Conservation (phyloP, 2,113 vertebrate genomes). For the Oostethus manadensis region DNA sequence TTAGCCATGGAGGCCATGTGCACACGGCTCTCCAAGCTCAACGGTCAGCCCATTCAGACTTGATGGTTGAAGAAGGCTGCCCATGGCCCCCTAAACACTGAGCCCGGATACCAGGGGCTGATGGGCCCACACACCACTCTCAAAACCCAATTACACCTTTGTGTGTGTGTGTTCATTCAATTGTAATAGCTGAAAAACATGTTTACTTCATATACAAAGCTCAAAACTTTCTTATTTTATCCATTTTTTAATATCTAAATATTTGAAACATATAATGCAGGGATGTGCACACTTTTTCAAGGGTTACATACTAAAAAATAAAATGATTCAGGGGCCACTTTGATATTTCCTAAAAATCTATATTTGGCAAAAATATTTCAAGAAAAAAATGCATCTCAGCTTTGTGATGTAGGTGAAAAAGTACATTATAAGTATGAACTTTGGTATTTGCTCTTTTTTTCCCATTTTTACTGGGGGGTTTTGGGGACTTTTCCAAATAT, state of each 20-base stretch:
- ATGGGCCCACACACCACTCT: conserved; percentile 39
- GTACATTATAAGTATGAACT: no score
- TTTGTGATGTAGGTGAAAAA: no score
- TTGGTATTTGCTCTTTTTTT: no score
- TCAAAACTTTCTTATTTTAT: neutral
- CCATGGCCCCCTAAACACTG: conserved; percentile 36
- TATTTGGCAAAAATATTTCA: no score
- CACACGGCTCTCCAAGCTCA: conserved; percentile 50
- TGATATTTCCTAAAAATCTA: no score
- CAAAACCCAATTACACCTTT: conserved; percentile 38
- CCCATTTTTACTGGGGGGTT: no score
- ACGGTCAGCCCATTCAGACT: conserved; percentile 52
- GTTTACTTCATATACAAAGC: conserved; percentile 11
- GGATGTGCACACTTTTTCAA: no score
- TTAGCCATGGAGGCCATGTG: conserved; percentile 65
- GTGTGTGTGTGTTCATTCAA: conserved; percentile 13
- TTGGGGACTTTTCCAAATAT: no score
- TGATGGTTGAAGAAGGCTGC: conserved; percentile 33
- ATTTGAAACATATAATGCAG: neutral
- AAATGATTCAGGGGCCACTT: no score
- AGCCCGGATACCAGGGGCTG: conserved; percentile 42
- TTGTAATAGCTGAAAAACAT: conserved; percentile 8
- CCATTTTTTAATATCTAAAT: neutral
- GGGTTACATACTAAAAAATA: no score
- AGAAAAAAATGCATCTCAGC: no score